Percentiles rank a stretch among this genome's conserved stretches.
phyloP scores from a whole-genome alignment of 2,113 vertebrate species.

The Coracopsis vasa region DNA sequence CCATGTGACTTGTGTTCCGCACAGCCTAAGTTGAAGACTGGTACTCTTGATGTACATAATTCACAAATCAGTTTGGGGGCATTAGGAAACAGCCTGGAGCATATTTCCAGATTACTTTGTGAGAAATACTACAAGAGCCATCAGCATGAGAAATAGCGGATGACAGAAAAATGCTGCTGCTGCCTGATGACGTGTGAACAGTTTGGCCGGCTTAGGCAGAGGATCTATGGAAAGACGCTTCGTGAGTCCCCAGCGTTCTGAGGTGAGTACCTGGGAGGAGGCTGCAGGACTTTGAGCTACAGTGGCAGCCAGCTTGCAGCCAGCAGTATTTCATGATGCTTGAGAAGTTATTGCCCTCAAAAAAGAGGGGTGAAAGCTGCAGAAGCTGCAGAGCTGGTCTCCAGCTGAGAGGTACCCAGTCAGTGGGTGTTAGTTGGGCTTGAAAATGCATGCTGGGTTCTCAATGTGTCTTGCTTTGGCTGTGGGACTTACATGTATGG shows the following conservation, averaged over 20 bases:
- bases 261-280: neutral
- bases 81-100: neutral
- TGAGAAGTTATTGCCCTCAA: neutral
- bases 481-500: neutral
- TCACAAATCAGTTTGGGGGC: neutral
- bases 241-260: rapidly evolving
- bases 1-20: rapidly evolving
- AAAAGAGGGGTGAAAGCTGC: neutral
- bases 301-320: neutral
- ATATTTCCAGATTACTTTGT: neutral
- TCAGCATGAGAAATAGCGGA: neutral
- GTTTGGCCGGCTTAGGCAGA: neutral
- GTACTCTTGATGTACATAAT: neutral
- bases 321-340: neutral
- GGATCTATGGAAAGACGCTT: neutral
- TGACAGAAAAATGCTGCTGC: neutral
- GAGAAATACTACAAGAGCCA: neutral
- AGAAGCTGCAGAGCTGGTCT: neutral
- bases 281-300: neutral
- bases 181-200: neutral
- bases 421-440: neutral
- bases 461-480: neutral
- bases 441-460: neutral
- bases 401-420: neutral
- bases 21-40: neutral